A percentile compares a stretch with the other conserved stretches of the same genome.
Conservation (phyloP, 1,140 invertebrate genomes). For the Mamestra configurata region DNA sequence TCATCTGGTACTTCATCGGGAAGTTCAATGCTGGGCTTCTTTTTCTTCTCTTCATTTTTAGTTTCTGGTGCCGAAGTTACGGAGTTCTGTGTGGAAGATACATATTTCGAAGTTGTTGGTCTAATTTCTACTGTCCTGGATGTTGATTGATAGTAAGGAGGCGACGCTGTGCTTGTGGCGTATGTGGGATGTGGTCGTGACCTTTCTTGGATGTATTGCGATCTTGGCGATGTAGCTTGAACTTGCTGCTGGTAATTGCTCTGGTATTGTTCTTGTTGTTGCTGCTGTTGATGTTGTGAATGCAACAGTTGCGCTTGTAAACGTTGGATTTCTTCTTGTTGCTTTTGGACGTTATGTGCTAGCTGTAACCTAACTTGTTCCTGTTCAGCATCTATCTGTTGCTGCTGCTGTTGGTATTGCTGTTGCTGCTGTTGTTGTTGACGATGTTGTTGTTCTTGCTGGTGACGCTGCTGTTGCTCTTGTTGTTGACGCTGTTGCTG, state of each 20-base stretch:
- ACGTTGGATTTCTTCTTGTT: conserved; percentile 84
- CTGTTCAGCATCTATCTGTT: conserved; percentile 82
- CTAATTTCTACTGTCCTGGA: conserved; percentile 81
- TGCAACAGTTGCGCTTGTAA: conserved; percentile 80
- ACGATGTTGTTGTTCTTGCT: conserved; percentile 66
- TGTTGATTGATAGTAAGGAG: conserved; percentile 78
- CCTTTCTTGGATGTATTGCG: conserved; percentile 79
- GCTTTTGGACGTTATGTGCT: conserved; percentile 81
- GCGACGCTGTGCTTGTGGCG: conserved; percentile 73
- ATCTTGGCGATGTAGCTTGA: conserved; percentile 70
- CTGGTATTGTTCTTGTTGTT: conserved; percentile 72
- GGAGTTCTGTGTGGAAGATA: conserved; percentile 80
- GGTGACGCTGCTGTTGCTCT: conserved; percentile 70
- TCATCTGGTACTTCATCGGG: conserved; percentile 96
- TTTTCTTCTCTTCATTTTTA: conserved; percentile 87
- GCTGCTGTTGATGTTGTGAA: conserved; percentile 73
- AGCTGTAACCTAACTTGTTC: conserved; percentile 86
- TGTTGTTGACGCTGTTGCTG: conserved; percentile 73
- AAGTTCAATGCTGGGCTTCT: conserved; percentile 89
- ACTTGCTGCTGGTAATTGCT: conserved; percentile 72
- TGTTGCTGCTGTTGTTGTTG: conserved; percentile 68
- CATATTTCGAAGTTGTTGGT: conserved; percentile 81
- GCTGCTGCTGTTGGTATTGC: conserved; percentile 71
- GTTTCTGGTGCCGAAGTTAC: conserved; percentile 79
- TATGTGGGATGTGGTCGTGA: conserved; percentile 70